Percentiles rank a stretch among this genome's conserved stretches.
These are phyloP conservation scores for Oscheius sp. DNA, from an alignment of 2,888 invertebrate species.

Conservation along the genomic window DNA sequence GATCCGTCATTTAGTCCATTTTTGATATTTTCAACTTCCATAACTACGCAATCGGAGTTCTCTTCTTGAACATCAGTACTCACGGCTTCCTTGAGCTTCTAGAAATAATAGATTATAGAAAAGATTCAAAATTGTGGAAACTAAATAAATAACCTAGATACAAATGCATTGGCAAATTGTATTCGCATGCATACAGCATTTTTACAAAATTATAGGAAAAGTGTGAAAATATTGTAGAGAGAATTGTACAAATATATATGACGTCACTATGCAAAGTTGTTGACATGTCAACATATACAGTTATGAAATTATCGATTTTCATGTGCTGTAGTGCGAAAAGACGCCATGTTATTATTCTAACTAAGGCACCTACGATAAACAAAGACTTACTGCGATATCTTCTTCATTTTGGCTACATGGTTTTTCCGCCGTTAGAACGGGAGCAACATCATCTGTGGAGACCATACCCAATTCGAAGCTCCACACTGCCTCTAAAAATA, in stretches of 20 bases:
- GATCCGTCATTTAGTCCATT: background rate
- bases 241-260: too few relatives aligned
- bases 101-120: background rate
- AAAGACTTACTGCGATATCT: background rate
- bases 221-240: background rate
- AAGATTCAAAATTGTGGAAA: background rate
- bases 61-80: background rate
- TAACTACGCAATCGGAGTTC: slow-evolving; percentile 14
- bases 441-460: slow-evolving; percentile 31
- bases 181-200: background rate
- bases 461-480: slow-evolving; percentile 19
- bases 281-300: too few relatives aligned
- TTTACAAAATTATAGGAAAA: background rate
- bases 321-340: too few relatives aligned
- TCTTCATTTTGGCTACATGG: slow-evolving; percentile 13
- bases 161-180: too few relatives aligned
- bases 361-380: background rate
- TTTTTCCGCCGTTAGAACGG: slow-evolving; percentile 30
- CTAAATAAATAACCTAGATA: too few relatives aligned
- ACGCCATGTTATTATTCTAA: background rate
- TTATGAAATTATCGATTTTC: too few relatives aligned
- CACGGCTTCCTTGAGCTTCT: slow-evolving; percentile 32
- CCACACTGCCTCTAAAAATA: too few relatives aligned
- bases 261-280: too few relatives aligned
- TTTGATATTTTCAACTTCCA: slow-evolving; percentile 34